A percentile compares a stretch with the other conserved stretches of the same genome.
These are phyloP conservation scores for fruit fly (Drosophila melanogaster) DNA, from an alignment of 1,140 invertebrate species.

Conservation along the genomic window Release_6_plus_ISO1_MT NT_033779.5:9746001-9746500, in stretches of 20 bases:
- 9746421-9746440: slow-evolving; percentile 71
- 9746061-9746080: slow-evolving; percentile 75
- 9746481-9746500: slow-evolving; percentile 68
- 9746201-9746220: slow-evolving; percentile 12
- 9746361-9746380: slow-evolving; percentile 41
- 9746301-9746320: slow-evolving; percentile 56
- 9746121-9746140: slow-evolving; percentile 5
- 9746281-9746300: slow-evolving; percentile 16
- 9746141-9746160: slow-evolving; percentile 61
- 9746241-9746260: slow-evolving; percentile 13
- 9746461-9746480: slow-evolving; percentile 82
- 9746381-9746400: slow-evolving; percentile 54
- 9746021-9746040: slow-evolving; percentile 38
- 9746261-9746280: slow-evolving; percentile 5
- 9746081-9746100: slow-evolving; percentile 63
- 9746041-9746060: slow-evolving; percentile 46
- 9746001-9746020: slow-evolving; percentile 75
- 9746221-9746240: slow-evolving; percentile 10
- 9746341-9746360: slow-evolving; percentile 51
- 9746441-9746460: slow-evolving; percentile 77
- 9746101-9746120: slow-evolving; percentile 37
- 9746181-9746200: slow-evolving; percentile 52
- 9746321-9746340: slow-evolving; percentile 75
- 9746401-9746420: slow-evolving; percentile 46
- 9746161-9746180: slow-evolving; percentile 83